Base-by-base conservation (phyloP, 2,888 invertebrate species). In the Argyresthia albistria region DNA sequence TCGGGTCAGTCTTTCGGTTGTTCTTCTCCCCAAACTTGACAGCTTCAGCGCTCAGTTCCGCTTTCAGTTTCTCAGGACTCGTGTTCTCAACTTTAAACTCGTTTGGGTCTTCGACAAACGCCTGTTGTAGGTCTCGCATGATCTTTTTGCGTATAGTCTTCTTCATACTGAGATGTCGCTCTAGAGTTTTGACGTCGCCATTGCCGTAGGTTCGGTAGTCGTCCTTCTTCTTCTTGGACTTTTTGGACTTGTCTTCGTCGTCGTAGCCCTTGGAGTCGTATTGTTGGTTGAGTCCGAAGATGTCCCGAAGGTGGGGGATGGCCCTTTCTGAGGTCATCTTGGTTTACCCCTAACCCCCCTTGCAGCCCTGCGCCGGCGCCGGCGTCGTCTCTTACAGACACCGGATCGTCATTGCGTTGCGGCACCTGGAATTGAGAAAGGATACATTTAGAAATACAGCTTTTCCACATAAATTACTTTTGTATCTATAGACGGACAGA, bases 121-220 rank as follows among this genome's bases (percentile, higher is more conserved):
- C 91, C 71, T 94, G 94, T 67, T 93, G 92, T 62, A 95, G 88
- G 74, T 94, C 94, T 37, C 95, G 88, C 93, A 94, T 95, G 69
- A 95, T 94, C 80, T 94, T 94, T 84, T 94, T 94, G 62, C 94
- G 83, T 61, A 95, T 94, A 14, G 94, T 95, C 73, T 95, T 95
- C 86, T 95, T 95, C 95, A 95, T 95, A 70, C 94, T 94, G 64
- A 95, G 89, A 75, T 95, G 94, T 62, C 94, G 86, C 69, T 95
- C 95, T 45, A 95, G 76, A 15, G 94, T 94, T 66, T 92, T 91
- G 46, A 93, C 92, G 70, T 92, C 91, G 51, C 90, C 91, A 65
- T 91, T 91, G 11, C 89, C 86, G 62, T 90, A 86, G 2, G 90
- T 88, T 69, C 92, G 91, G 76, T 89, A 92, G 69, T 93, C 93